Percentiles rank a stretch among this genome's conserved stretches.
Evolutionary conservation across 2,797 vertebrate species (phyloP).

Genomic region (Graptemys geographica): DNA sequence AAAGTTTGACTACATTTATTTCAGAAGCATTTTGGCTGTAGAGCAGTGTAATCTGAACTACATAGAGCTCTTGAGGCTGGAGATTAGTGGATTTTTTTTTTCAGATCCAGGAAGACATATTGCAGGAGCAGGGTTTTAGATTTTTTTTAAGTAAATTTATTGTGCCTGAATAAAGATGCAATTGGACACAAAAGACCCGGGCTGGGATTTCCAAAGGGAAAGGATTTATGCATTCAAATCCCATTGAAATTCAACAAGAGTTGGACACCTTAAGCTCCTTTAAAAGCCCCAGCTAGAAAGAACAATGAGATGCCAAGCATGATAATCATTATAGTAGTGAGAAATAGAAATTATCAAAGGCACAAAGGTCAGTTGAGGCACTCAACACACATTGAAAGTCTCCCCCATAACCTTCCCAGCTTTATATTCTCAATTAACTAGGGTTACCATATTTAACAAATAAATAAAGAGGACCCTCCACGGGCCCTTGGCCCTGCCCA

Average conservation of each 20-base stretch:
- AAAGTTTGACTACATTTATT: too few species aligned
- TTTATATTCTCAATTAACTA: neutral
- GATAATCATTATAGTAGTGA: neutral
- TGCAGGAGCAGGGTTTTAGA: too few species aligned
- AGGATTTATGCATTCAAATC: neutral
- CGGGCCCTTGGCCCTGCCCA: too few species aligned
- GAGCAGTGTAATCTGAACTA: too few species aligned
- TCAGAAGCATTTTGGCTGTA: too few species aligned
- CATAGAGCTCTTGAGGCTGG: too few species aligned
- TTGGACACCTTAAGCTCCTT: neutral
- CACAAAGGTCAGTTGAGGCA: neutral
- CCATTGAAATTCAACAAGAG: neutral
- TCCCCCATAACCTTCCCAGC: accelerated
- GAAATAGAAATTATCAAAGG: neutral
- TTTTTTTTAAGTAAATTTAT: too few species aligned
- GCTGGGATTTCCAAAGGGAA: neutral
- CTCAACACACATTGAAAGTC: neutral
- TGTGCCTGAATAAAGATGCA: neutral
- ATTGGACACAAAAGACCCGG: neutral
- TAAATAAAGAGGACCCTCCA: too few species aligned
- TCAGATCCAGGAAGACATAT: too few species aligned
- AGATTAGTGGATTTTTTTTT: too few species aligned
- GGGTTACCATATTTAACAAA: too few species aligned
- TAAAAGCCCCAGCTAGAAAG: neutral
- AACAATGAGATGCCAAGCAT: neutral